A percentile compares a stretch with the other conserved stretches of the same genome.
phyloP scores from a whole-genome alignment of 2,797 vertebrate species.

The Macroramphosus scolopax region DNA sequence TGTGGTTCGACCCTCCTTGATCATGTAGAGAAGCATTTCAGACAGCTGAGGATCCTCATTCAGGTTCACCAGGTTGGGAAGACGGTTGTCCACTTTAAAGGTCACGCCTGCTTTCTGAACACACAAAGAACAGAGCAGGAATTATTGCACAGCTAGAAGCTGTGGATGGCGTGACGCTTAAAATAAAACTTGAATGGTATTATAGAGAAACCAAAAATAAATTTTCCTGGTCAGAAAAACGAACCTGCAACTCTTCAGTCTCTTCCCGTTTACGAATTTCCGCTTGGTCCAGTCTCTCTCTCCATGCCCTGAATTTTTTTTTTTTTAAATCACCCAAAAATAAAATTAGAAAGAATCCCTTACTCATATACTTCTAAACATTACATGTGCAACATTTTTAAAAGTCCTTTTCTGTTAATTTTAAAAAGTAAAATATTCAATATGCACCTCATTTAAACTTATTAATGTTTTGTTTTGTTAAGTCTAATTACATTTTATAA shows the following conservation, averaged over 20 bases:
- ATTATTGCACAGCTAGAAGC: background rate
- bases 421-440: no score
- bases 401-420: no score
- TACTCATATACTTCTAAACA: no score
- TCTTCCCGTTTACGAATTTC: slow-evolving; percentile 90
- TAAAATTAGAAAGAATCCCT: background rate
- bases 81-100: slow-evolving; percentile 91
- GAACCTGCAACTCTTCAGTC: slow-evolving; percentile 89
- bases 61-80: slow-evolving; percentile 95
- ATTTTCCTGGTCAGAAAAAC: background rate
- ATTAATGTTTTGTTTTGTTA: no score
- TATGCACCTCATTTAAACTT: no score
- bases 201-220: background rate
- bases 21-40: slow-evolving; percentile 95
- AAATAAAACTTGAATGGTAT: background rate
- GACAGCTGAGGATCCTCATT: slow-evolving; percentile 97
- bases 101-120: slow-evolving; percentile 88
- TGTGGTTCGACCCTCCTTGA: slow-evolving; percentile 90
- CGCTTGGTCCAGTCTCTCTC: slow-evolving; percentile 90
- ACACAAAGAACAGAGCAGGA: slow-evolving; percentile 12
- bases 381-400: no score
- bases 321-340: background rate
- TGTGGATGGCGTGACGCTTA: background rate
- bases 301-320: slow-evolving; percentile 82
- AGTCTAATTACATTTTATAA: no score